Percentiles rank a stretch among this genome's conserved stretches.
phyloP scores from a whole-genome alignment of 1,140 invertebrate genomes.

The Sinonovacula constricta region DNA sequence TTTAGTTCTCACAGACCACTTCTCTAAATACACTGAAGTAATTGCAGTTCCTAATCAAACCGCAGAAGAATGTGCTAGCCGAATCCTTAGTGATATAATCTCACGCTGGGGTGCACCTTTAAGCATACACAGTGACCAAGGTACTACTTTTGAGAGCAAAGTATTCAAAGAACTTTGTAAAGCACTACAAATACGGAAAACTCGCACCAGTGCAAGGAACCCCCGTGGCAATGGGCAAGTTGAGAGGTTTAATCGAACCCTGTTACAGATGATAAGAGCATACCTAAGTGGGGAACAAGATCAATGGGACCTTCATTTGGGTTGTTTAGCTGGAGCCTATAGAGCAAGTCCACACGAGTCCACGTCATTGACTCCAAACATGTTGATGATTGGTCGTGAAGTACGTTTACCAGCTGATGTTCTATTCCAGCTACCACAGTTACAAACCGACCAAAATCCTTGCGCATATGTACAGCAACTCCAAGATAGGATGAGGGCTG shows the following conservation, averaged over 20 bases:
- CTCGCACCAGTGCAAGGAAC: not conserved
- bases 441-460: not conserved
- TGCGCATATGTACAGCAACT: not conserved
- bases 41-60: constrained; percentile 21
- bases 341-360: too few species aligned
- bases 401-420: not conserved
- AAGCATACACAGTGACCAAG: constrained; percentile 25
- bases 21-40: constrained; percentile 18
- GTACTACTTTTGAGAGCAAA: constrained; percentile 30
- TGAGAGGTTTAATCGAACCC: constrained; percentile 13
- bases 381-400: not conserved
- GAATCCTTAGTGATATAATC: constrained; percentile 15
- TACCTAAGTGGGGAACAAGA: not conserved
- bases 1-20: constrained; percentile 14
- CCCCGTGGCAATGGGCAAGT: constrained; percentile 18
- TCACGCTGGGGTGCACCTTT: too few species aligned
- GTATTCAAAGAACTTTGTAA: too few species aligned
- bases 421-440: too few species aligned
- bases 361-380: not conserved
- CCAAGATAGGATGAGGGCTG: too few species aligned
- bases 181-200: not conserved
- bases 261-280: not conserved
- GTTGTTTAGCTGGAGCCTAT: too few species aligned
- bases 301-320: too few species aligned
- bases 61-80: not conserved